These are phyloP conservation scores for Enoplosus armatus DNA, from an alignment of 2,797 vertebrate genomes.

Conservation along the genomic window DNA sequence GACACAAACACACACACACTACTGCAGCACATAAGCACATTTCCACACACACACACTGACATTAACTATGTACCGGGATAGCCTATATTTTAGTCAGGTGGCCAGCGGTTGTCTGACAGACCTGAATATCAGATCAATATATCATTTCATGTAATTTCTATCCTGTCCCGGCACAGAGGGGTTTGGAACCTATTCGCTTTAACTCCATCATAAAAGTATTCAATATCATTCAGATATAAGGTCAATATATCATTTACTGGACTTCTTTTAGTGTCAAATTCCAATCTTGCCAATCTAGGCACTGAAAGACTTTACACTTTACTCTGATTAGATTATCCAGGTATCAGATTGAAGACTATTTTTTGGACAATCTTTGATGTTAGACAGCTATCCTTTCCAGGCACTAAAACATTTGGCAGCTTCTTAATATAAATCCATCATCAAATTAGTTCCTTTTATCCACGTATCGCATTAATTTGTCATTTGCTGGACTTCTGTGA, in stretches of 20 bases:
- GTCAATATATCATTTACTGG: constrained; percentile 59
- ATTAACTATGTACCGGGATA: constrained; percentile 40
- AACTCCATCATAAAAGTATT: constrained; percentile 65
- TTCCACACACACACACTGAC: constrained; percentile 37
- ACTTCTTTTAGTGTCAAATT: constrained; percentile 34
- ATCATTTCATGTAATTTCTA: constrained; percentile 62
- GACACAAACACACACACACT: constrained; percentile 27
- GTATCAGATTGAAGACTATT: constrained; percentile 31
- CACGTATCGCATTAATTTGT: constrained; percentile 45
- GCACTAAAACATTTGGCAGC: constrained; percentile 42
- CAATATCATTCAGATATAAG: constrained; percentile 61
- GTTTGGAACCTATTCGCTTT: constrained; percentile 48
- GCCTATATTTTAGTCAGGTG: constrained; percentile 67
- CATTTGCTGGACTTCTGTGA: constrained; percentile 57
- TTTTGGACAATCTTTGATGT: constrained; percentile 36
- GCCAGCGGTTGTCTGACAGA: constrained; percentile 60
- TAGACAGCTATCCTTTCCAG: constrained; percentile 27
- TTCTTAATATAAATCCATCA: constrained; percentile 39
- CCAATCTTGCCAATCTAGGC: constrained; percentile 18
- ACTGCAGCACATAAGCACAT: constrained; percentile 11
- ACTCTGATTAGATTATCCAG: constrained; percentile 43
- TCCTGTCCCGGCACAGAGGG: constrained; percentile 36
- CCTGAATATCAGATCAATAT: constrained; percentile 74
- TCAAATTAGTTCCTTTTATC: constrained; percentile 33
- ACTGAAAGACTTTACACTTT: constrained; percentile 29